phyloP scores from a whole-genome alignment of 1,140 invertebrate genomes.

The Camponotus vicinus region DNA sequence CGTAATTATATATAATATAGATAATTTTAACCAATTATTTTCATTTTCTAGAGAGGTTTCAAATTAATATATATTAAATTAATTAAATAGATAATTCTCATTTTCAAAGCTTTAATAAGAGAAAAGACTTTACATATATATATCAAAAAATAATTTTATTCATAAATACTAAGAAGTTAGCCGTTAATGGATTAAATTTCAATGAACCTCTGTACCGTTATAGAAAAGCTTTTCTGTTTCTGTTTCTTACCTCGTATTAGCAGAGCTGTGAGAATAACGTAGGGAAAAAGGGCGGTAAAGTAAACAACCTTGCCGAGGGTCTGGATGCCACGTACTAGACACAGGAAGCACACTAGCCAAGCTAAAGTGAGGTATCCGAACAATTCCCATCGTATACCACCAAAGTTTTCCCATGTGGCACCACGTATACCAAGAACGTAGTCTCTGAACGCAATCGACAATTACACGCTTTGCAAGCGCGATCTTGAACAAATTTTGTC shows the following conservation, averaged over 20 bases:
- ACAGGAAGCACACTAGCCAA: slow-evolving; percentile 92
- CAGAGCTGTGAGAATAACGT: slow-evolving; percentile 90
- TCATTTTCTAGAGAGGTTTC: background rate
- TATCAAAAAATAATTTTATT: slow-evolving; percentile 2
- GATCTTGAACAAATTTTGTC: slow-evolving; percentile 30
- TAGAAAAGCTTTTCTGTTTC: slow-evolving; percentile 5
- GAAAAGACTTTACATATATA: background rate
- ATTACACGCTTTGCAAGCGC: slow-evolving; percentile 33
- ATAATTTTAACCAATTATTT: too few species aligned
- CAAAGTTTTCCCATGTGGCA: slow-evolving; percentile 89
- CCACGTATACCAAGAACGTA: slow-evolving; percentile 88
- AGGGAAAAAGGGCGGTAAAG: slow-evolving; percentile 92
- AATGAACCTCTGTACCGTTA: background rate
- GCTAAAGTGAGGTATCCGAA: slow-evolving; percentile 90
- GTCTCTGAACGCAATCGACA: slow-evolving; percentile 85
- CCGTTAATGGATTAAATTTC: background rate
- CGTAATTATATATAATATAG: too few species aligned
- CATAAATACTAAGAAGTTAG: background rate
- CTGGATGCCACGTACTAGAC: slow-evolving; percentile 89
- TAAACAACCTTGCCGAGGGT: slow-evolving; percentile 94
- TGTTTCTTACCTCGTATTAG: slow-evolving; percentile 87
- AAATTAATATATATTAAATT: background rate
- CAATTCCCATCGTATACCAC: slow-evolving; percentile 90
- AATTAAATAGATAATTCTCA: background rate
- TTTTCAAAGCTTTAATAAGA: background rate